Percentiles rank a stretch among this genome's conserved stretches.
These are phyloP conservation scores for Montipora cactus DNA, from an alignment of 64 coral and sea anemone species.

Conservation along the genomic window DNA sequence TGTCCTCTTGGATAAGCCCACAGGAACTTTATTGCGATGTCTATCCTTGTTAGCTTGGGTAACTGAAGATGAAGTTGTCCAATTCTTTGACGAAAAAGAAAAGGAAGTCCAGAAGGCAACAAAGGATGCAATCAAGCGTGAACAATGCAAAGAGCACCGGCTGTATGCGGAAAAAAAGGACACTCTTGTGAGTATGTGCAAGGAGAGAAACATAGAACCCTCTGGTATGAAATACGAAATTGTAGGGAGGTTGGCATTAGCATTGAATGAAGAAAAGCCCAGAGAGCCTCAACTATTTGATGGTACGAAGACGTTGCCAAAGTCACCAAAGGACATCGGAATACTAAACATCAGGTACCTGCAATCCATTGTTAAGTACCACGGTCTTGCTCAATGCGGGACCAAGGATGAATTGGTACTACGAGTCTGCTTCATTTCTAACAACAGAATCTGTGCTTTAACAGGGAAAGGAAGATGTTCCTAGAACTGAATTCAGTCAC, in stretches of 20 bases:
- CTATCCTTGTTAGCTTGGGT: conserved; percentile 53
- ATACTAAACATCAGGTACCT: conserved; percentile 29
- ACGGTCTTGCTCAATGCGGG: conserved; percentile 36
- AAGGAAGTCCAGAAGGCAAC: conserved; percentile 15
- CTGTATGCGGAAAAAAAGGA: conserved; percentile 12
- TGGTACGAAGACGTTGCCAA: conserved; percentile 29
- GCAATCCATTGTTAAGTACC: conserved; percentile 43
- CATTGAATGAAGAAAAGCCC: background rate
- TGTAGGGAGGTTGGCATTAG: background rate
- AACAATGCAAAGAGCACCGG: conserved; percentile 29
- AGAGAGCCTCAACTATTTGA: conserved; percentile 14
- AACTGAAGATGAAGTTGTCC: conserved; percentile 26
- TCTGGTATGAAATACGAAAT: background rate
- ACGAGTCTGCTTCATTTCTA: conserved; percentile 38
- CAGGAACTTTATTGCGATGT: conserved; percentile 6
- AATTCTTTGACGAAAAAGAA: conserved; percentile 51
- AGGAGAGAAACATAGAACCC: conserved; percentile 4
- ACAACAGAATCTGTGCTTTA: conserved; percentile 57
- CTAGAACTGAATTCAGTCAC: conserved; percentile 31
- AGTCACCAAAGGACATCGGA: conserved; percentile 49
- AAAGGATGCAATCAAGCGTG: conserved; percentile 18
- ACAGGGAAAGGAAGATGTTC: conserved; percentile 47
- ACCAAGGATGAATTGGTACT: conserved; percentile 43
- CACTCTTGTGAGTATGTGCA: conserved; percentile 22
- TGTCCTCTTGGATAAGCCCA: conserved; percentile 38